Evolutionary conservation across 2,113 vertebrate genomes (phyloP).

Genomic region (Pantherophis guttatus): DNA sequence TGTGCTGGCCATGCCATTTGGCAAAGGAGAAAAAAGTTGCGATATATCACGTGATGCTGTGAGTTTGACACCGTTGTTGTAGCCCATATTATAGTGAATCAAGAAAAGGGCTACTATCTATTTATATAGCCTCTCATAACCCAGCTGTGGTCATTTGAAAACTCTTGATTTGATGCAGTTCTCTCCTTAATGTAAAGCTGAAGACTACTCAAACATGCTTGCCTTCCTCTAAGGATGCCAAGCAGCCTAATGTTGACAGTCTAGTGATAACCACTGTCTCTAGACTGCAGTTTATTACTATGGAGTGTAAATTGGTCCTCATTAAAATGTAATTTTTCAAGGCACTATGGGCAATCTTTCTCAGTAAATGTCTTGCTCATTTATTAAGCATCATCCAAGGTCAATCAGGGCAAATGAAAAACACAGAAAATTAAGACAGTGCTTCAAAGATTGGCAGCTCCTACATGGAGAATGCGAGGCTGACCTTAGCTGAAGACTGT

Average conservation of each 20-base stretch:
- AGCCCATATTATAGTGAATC: neutral
- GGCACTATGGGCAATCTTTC: slow-evolving; percentile 40
- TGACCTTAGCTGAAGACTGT: neutral
- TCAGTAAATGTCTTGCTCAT: slow-evolving; percentile 41
- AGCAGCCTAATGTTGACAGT: neutral
- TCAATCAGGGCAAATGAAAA: slow-evolving; percentile 10
- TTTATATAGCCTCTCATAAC: neutral
- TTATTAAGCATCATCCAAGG: slow-evolving; percentile 34
- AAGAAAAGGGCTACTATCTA: neutral
- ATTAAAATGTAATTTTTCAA: slow-evolving; percentile 51
- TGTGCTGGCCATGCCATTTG: too few species aligned
- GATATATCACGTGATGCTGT: rapidly evolving
- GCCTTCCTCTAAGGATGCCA: slow-evolving; percentile 7
- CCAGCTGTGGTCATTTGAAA: neutral
- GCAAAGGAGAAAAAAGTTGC: too few species aligned
- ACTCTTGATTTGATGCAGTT: neutral
- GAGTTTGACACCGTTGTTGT: too few species aligned
- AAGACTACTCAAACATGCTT: neutral
- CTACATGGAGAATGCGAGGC: neutral
- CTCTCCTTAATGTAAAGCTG: neutral
- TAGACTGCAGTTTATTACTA: slow-evolving; percentile 35
- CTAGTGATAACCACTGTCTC: slow-evolving; percentile 36
- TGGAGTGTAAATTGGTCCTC: slow-evolving; percentile 10
- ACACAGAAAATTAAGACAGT: slow-evolving; percentile 20
- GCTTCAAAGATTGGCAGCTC: slow-evolving; percentile 4